Percentiles rank a stretch among this genome's conserved stretches.
Conservation (phyloP, 2,888 invertebrate species). For the Formica aserva region DNA sequence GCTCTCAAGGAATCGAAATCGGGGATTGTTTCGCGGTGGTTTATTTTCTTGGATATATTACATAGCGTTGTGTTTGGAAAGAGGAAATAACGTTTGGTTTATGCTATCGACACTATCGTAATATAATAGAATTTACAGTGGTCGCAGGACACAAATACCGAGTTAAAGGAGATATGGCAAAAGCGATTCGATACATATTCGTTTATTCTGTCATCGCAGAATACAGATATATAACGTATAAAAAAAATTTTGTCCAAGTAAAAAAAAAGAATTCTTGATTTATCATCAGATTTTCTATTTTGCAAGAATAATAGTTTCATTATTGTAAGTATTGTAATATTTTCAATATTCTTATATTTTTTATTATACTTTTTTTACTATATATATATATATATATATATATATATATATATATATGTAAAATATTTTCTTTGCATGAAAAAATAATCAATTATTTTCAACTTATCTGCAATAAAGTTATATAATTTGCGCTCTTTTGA, state of each 20-base stretch:
- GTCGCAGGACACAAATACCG: neutral
- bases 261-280: neutral
- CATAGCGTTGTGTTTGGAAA: slow-evolving; percentile 47
- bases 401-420: neutral
- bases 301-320: neutral
- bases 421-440: neutral
- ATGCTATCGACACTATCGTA: slow-evolving; percentile 46
- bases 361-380: neutral
- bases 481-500: neutral
- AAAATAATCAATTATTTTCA: neutral
- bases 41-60: slow-evolving; percentile 64
- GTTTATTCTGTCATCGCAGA: neutral
- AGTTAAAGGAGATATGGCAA: slow-evolving; percentile 13
- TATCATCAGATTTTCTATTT: neutral
- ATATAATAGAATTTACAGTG: slow-evolving; percentile 36
- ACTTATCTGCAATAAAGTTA: neutral
- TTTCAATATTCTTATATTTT: neutral
- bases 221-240: neutral
- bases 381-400: too few relatives aligned
- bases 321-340: neutral
- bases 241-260: neutral
- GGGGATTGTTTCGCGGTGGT: slow-evolving; percentile 53
- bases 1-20: slow-evolving; percentile 59
- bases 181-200: slow-evolving; percentile 6
- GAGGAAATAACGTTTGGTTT: slow-evolving; percentile 61